Base-by-base conservation (phyloP, 2,797 vertebrate genomes). In the Myotis pilosus region DNA sequence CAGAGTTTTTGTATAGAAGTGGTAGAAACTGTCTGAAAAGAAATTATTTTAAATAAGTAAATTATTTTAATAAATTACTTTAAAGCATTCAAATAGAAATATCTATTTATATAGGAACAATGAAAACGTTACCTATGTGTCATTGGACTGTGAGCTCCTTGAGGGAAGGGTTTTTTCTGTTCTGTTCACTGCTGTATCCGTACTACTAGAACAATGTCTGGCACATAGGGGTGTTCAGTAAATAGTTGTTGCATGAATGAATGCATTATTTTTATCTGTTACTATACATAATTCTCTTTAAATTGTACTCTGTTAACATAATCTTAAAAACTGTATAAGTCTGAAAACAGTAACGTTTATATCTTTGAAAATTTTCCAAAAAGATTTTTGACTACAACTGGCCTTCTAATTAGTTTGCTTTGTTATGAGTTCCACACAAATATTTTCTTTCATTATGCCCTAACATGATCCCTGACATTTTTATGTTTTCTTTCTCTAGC, bases 401-500 rank as follows among this genome's bases (percentile, higher is more conserved):
- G 85, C 51, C 25, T 94, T 93, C 60, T 8, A n/a, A 4, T 88
- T 92, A 84, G 44, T 94, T 96, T 86, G 60, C 75, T 94, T 95
- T 64, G 55, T 91, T 94, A 47, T 49, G 51, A 94, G 33, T 90
- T 94, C 33, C 90, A 44, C 8, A 64, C 20, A 94, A 30, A 82
- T 62, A 41, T 60, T 23, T 91, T 89, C 10, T 91, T 89, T 89
- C 96, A 53, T 41, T 95, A 22, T 94, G 49, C 55, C 72, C 90
- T 86, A 92, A 81, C 36, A 66, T 51, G 20, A 62, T 66, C n/a
- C 71, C 51, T 96, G 55, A 72, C 64, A 78, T 95, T 89, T 85
- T 74, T 75, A 44, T 94, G 20, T 96, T 96, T 92, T 95, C 33
- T 64, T 69, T 87, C n/a, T 91, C n/a, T 97, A 99, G 99, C 99